phyloP scores from a whole-genome alignment of 2,113 vertebrate genomes.

The Plestiodon gilberti region DNA sequence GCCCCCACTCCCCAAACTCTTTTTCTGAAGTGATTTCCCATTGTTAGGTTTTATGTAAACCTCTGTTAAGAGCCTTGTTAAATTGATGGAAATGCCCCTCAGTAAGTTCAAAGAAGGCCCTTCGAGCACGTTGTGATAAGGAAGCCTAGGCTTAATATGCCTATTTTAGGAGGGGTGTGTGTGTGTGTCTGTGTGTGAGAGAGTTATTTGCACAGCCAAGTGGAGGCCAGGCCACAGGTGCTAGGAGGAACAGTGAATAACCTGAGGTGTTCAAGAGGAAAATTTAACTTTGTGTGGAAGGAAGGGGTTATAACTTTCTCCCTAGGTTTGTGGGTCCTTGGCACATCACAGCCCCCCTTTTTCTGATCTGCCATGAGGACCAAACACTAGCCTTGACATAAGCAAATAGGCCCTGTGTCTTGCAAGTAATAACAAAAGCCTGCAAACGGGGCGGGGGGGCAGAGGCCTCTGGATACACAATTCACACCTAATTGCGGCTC shows the following conservation, averaged over 20 bases:
- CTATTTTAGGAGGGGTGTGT: neutral
- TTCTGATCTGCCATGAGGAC: neutral
- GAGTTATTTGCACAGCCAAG: neutral
- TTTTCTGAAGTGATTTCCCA: no score
- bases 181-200: no score
- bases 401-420: no score
- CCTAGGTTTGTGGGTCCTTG: neutral
- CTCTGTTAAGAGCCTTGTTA: neutral
- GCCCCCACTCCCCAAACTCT: no score
- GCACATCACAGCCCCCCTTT: neutral
- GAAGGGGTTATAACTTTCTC: neutral
- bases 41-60: no score
- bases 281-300: neutral
- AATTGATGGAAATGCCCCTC: constrained; percentile 38
- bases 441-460: no score
- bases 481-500: neutral
- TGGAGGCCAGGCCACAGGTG: neutral
- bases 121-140: neutral
- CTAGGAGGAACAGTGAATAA: neutral
- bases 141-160: neutral
- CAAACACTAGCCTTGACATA: neutral
- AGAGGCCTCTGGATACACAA: neutral
- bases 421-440: neutral
- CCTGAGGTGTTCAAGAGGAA: neutral
- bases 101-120: constrained; percentile 46